phyloP scores from a whole-genome alignment of 2,797 vertebrate genomes.

The Rhynchotus rufescens region DNA sequence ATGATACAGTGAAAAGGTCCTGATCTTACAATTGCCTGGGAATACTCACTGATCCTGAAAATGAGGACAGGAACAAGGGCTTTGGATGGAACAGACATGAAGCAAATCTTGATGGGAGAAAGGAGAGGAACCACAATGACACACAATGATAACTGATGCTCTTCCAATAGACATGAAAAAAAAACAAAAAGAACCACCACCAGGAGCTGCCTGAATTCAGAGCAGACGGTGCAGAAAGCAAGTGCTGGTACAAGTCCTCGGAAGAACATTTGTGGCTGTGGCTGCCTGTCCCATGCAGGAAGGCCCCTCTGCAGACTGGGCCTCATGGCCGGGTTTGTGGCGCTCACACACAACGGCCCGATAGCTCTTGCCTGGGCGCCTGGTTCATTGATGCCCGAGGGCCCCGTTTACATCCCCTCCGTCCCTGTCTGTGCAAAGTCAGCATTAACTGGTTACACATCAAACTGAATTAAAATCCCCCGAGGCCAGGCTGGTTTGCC shows the following conservation, averaged over 20 bases:
- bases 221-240: neutral
- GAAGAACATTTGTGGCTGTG: neutral
- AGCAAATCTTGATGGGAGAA: neutral
- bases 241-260: neutral
- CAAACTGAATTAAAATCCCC: slow-evolving; percentile 3
- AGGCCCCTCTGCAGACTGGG: neutral
- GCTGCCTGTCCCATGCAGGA: neutral
- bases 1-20: neutral
- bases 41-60: neutral
- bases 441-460: neutral
- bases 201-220: neutral
- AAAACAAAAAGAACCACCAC: neutral
- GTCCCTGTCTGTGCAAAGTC: neutral
- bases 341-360: too few species aligned
- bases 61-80: accelerated
- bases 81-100: neutral
- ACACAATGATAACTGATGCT: neutral
- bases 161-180: neutral
- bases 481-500: neutral
- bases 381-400: neutral
- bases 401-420: neutral
- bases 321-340: neutral
- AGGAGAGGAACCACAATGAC: neutral
- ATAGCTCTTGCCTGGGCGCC: too few species aligned
- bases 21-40: neutral